phyloP scores from a whole-genome alignment of 1,140 invertebrate species.

The Brachionus asplanchnoidis region DNA sequence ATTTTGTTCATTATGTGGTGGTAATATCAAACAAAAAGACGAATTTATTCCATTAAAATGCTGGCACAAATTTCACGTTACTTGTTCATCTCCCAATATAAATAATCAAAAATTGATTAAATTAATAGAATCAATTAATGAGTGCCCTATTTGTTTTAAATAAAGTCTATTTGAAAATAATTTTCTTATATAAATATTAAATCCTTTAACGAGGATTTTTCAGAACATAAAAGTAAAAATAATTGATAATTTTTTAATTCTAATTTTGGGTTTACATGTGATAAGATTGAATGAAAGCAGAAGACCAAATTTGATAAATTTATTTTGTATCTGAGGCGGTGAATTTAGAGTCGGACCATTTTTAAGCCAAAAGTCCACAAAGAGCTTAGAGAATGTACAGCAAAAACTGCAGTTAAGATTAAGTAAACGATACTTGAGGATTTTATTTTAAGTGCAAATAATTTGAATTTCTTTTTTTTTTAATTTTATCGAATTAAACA shows the following conservation, averaged over 20 bases:
- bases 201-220: background rate
- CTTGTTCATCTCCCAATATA: too few relatives aligned
- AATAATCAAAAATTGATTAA: too few relatives aligned
- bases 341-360: background rate
- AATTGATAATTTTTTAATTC: background rate
- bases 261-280: background rate
- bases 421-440: background rate
- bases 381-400: background rate
- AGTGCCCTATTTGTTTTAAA: too few relatives aligned
- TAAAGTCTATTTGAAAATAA: too few relatives aligned
- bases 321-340: background rate
- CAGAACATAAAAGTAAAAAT: background rate
- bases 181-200: too few relatives aligned
- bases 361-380: background rate
- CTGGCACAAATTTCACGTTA: background rate
- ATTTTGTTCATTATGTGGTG: background rate
- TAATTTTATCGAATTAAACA: background rate
- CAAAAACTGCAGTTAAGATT: background rate
- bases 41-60: background rate
- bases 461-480: background rate
- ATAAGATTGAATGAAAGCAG: too few relatives aligned
- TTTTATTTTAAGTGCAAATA: background rate
- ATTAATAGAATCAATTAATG: too few relatives aligned
- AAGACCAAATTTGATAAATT: too few relatives aligned
- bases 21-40: background rate